phyloP scores from a whole-genome alignment of 2,113 vertebrate genomes.

The Hyperopisus bebe region DNA sequence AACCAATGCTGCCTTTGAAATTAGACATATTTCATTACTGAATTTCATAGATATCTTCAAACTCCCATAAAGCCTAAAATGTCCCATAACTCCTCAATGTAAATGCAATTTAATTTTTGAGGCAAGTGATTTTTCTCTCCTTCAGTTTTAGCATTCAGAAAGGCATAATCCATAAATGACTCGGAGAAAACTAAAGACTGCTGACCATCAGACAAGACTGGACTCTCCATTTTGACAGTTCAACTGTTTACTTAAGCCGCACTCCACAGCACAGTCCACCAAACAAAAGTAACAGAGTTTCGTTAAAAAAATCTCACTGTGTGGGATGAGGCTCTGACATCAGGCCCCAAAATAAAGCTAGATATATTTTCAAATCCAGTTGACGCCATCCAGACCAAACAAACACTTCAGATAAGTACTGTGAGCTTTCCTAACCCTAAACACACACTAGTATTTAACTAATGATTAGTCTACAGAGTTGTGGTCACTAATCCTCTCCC shows the following conservation, averaged over 20 bases:
- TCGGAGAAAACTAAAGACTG: neutral
- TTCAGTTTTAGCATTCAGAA: neutral
- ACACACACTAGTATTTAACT: neutral
- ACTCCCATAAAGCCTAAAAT: neutral
- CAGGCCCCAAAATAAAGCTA: neutral
- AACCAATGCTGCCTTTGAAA: neutral
- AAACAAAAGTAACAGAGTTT: neutral
- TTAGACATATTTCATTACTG: neutral
- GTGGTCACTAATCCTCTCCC: conserved; percentile 4
- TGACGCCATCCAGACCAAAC: neutral
- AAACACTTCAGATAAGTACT: conserved; percentile 4
- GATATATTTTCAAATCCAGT: neutral
- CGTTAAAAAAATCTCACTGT: neutral
- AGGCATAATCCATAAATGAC: neutral
- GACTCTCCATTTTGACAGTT: neutral
- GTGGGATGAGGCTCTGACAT: neutral
- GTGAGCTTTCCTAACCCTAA: neutral
- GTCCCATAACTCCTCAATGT: neutral
- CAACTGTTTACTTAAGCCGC: neutral
- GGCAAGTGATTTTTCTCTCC: neutral
- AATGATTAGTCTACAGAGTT: neutral
- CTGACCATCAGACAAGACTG: neutral
- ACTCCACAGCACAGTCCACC: neutral
- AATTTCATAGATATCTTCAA: neutral
- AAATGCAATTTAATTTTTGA: neutral